Evolutionary conservation across 2,113 vertebrate genomes (phyloP).

Genomic region (Syngnathus scovelli): DNA sequence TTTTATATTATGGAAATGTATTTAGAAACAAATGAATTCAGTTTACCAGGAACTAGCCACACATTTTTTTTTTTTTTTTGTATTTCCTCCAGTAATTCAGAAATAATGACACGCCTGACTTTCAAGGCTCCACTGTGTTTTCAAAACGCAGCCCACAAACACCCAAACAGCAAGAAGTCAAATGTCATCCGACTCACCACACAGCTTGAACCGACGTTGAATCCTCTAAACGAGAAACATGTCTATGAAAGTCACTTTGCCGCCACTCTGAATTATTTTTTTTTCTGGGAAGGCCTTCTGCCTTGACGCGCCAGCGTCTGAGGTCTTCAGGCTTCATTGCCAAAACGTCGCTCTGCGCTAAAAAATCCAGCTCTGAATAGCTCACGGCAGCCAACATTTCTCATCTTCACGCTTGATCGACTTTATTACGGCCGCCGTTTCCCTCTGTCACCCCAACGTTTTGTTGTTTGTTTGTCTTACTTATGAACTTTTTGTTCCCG

Average conservation of each 20-base stretch:
- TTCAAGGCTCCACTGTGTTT: neutral
- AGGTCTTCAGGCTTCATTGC: constrained; percentile 9
- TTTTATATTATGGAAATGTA: neutral
- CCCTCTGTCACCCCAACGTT: constrained; percentile 20
- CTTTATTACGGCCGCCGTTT: constrained; percentile 10
- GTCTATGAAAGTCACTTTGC: neutral
- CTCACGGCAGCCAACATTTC: constrained; percentile 11
- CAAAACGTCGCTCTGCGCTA: constrained; percentile 4
- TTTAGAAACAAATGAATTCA: too few species aligned
- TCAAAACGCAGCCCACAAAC: neutral
- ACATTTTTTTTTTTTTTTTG: too few species aligned
- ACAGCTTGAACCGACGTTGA: neutral
- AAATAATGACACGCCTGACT: neutral
- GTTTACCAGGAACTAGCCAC: too few species aligned
- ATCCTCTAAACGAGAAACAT: neutral
- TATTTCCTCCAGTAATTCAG: neutral
- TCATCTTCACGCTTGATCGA: neutral
- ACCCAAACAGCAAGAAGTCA: neutral
- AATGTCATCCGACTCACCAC: neutral
- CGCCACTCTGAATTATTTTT: neutral
- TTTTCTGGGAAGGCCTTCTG: neutral
- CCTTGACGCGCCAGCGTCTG: neutral
- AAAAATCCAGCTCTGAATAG: constrained; percentile 4
- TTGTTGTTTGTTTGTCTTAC: constrained; percentile 37
- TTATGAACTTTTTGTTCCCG: constrained; percentile 33